A percentile compares a stretch with the other conserved stretches of the same genome.
Conservation (phyloP, 2,888 invertebrate genomes). For the Slavum lentiscoides region DNA sequence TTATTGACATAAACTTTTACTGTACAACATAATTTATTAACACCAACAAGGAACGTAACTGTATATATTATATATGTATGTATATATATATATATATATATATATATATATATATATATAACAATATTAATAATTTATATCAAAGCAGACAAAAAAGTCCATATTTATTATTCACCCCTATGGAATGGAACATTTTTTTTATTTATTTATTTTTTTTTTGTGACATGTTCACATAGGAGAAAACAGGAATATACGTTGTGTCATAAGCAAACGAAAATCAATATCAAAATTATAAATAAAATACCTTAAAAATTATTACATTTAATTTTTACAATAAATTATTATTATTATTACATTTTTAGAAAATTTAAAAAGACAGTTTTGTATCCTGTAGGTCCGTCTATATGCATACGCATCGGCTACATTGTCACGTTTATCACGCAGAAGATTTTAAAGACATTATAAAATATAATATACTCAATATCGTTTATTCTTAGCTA, state of each 20-base stretch:
- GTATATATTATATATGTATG: slow-evolving; percentile 13
- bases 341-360: background rate
- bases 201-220: slow-evolving; percentile 2
- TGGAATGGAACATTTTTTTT: slow-evolving; percentile 8
- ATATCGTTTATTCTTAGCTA: background rate
- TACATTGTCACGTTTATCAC: slow-evolving; percentile 9
- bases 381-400: slow-evolving; percentile 43
- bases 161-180: slow-evolving; percentile 27
- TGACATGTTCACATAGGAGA: background rate
- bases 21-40: slow-evolving; percentile 49
- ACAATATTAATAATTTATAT: slow-evolving; percentile 27
- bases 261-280: slow-evolving; percentile 28
- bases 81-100: background rate
- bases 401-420: slow-evolving; percentile 34
- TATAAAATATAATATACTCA: background rate
- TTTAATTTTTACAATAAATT: slow-evolving; percentile 24
- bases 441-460: slow-evolving; percentile 11
- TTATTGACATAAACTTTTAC: slow-evolving; percentile 31
- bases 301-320: slow-evolving; percentile 37
- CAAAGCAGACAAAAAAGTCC: slow-evolving; percentile 29
- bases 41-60: slow-evolving; percentile 41
- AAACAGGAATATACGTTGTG: slow-evolving; percentile 5
- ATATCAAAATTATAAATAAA: slow-evolving; percentile 39
- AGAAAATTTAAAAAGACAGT: slow-evolving; percentile 27
- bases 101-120: slow-evolving; percentile 5